Conservation (phyloP, 2,797 vertebrate species). For the Taenioides sp. region DNA sequence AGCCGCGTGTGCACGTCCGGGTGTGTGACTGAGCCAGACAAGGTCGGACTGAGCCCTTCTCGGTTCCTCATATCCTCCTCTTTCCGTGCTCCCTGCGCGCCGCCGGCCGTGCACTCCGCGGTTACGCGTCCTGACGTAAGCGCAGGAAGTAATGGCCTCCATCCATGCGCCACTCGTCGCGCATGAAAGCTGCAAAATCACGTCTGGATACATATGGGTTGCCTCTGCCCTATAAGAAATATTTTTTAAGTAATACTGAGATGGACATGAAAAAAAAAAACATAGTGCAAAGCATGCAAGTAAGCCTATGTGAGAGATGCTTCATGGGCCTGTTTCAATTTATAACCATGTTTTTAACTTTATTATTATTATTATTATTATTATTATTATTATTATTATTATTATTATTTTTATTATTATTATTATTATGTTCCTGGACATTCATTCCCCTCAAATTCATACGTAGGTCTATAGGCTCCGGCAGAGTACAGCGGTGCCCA, state of each 20-base stretch:
- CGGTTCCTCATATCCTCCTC: slow-evolving; percentile 48
- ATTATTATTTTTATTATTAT: not conserved
- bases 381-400: not conserved
- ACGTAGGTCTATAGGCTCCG: not conserved
- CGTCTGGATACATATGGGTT: not conserved
- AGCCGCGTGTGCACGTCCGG: slow-evolving; percentile 49
- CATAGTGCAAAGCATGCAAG: not conserved
- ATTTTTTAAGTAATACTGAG: not conserved
- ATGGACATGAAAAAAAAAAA: not conserved
- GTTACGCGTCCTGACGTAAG: slow-evolving; percentile 69
- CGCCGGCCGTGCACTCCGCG: slow-evolving; percentile 41
- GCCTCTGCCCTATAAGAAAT: not conserved
- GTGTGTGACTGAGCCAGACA: slow-evolving; percentile 60
- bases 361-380: no score
- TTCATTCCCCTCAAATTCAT: not conserved
- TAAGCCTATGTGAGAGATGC: not conserved
- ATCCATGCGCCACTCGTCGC: slow-evolving; percentile 40
- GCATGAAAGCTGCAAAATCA: slow-evolving; percentile 26
- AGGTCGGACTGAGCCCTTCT: slow-evolving; percentile 67
- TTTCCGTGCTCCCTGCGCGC: slow-evolving; percentile 54
- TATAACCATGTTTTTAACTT: not conserved
- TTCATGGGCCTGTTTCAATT: not conserved
- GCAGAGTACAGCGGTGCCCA: not conserved
- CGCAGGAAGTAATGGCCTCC: slow-evolving; percentile 51
- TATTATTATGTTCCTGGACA: not conserved